Conservation (phyloP, 2,888 invertebrate genomes). For the Amiota mariae region DNA sequence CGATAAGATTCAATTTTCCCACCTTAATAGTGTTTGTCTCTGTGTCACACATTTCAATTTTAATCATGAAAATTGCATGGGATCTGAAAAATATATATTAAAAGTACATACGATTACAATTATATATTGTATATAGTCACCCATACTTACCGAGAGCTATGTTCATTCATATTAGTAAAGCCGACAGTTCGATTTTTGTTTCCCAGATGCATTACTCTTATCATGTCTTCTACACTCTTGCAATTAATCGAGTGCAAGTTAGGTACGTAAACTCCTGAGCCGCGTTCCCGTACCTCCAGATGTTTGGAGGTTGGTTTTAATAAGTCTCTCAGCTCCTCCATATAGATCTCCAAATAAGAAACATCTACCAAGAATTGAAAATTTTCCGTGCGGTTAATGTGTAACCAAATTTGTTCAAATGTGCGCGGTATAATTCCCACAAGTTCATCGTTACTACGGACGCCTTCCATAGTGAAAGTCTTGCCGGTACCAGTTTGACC, state of each 20-base stretch:
- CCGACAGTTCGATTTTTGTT: constrained; percentile 96
- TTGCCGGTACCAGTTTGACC: constrained; percentile 98
- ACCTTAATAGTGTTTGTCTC: constrained; percentile 80
- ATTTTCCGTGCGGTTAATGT: constrained; percentile 91
- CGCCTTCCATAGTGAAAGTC: constrained; percentile 82
- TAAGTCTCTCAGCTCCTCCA: constrained; percentile 89
- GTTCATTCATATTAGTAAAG: constrained; percentile 98
- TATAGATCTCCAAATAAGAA: constrained; percentile 97
- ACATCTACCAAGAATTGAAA: constrained; percentile 96
- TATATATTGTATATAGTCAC: not conserved
- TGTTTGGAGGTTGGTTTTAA: constrained; percentile 77
- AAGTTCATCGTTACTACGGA: constrained; percentile 78
- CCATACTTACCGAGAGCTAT: constrained; percentile 80
- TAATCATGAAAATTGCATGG: constrained; percentile 98
- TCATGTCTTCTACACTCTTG: constrained; percentile 94
- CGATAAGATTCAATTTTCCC: constrained; percentile 97
- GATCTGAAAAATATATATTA: constrained; percentile 76
- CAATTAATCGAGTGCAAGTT: constrained; percentile 96
- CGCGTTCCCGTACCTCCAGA: constrained; percentile 80
- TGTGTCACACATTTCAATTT: constrained; percentile 92
- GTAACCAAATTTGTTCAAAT: constrained; percentile 97
- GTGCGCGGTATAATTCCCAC: constrained; percentile 94
- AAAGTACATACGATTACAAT: not conserved
- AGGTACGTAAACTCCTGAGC: constrained; percentile 93
- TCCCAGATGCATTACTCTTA: constrained; percentile 93